Percentiles rank a stretch among this genome's conserved stretches.
These are phyloP conservation scores for Elanoides forficatus DNA, from an alignment of 2,113 vertebrate species.

Conservation along the genomic window DNA sequence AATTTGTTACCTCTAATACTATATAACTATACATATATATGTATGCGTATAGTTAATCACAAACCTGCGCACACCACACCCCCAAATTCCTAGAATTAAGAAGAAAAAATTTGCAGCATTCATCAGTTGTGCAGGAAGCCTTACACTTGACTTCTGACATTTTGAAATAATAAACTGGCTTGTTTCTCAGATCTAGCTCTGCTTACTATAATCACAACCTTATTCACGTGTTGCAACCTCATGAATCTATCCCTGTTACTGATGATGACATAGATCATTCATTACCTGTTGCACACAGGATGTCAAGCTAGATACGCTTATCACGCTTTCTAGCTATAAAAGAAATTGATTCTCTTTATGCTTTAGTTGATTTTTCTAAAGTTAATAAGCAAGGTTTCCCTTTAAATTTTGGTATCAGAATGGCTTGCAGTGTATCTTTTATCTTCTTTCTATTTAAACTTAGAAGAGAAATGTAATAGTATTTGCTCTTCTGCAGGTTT, in stretches of 20 bases:
- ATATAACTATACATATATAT: background rate
- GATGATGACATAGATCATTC: background rate
- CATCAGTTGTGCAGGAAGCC: background rate
- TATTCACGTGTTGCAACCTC: background rate
- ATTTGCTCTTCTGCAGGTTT: background rate
- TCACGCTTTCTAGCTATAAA: background rate
- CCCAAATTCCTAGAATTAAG: background rate
- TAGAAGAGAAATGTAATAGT: background rate
- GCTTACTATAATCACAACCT: background rate
- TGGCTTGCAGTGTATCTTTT: background rate
- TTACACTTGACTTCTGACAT: background rate
- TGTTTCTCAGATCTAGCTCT: background rate
- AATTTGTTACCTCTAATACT: background rate
- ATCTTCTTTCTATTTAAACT: background rate
- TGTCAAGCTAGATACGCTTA: background rate
- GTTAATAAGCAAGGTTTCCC: background rate
- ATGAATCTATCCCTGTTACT: background rate
- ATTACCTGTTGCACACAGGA: background rate
- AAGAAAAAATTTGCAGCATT: background rate
- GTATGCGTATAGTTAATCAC: background rate
- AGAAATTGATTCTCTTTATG: background rate
- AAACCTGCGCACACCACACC: background rate
- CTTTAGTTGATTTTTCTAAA: background rate
- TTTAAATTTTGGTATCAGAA: background rate
- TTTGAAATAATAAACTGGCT: background rate